Percentiles rank a stretch among this genome's conserved stretches.
phyloP scores from a whole-genome alignment of 2,888 invertebrate species.

The Mallateleia sp. region DNA sequence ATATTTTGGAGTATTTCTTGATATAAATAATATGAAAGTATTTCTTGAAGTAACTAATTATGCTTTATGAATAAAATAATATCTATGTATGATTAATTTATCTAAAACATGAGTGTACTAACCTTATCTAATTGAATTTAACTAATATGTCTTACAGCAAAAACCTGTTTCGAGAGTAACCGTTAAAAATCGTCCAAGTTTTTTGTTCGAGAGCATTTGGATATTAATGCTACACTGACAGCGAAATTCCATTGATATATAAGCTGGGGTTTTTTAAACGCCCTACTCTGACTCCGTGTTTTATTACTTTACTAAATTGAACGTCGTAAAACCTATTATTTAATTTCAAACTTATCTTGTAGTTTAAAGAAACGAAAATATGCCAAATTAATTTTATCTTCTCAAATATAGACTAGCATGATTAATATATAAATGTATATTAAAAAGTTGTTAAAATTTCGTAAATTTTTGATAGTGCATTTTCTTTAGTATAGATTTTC shows the following conservation, averaged over 20 bases:
- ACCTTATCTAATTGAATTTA: conserved; percentile 30
- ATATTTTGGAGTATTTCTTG: too few species aligned
- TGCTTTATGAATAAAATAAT: not conserved
- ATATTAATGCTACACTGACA: conserved; percentile 20
- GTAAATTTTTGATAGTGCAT: too few species aligned
- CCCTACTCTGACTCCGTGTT: not conserved
- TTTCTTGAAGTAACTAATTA: too few species aligned
- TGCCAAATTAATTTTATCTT: not conserved
- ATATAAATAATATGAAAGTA: too few species aligned
- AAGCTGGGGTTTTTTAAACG: not conserved
- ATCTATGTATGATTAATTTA: conserved; percentile 6
- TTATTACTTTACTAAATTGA: conserved; percentile 4
- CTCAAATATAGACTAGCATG: not conserved
- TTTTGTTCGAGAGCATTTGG: conserved; percentile 5
- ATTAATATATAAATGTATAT: too few species aligned
- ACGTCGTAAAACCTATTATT: not conserved
- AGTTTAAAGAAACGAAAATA: conserved; percentile 2
- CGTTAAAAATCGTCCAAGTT: conserved; percentile 2
- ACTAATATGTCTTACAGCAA: conserved; percentile 1
- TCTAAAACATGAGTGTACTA: not conserved
- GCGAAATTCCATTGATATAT: conserved; percentile 9
- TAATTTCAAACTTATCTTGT: not conserved
- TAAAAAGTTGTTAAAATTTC: too few species aligned
- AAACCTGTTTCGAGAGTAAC: conserved; percentile 14
- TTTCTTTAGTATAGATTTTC: too few species aligned